These are phyloP conservation scores for Petroica traversi DNA, from an alignment of 2,113 vertebrate species.

Conservation along the genomic window DNA sequence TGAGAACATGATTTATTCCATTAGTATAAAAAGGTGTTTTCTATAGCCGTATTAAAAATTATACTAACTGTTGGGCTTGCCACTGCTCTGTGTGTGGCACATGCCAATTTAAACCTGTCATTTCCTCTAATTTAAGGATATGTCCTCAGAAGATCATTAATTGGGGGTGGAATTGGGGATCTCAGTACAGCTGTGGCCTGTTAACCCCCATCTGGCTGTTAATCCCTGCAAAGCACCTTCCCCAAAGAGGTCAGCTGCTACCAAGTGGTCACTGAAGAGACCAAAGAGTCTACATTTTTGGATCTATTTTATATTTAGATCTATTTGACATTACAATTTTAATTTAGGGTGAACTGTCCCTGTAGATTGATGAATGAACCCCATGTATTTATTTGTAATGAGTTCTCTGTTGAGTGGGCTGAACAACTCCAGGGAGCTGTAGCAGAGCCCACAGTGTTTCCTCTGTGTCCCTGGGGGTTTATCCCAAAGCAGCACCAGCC, in stretches of 20 bases:
- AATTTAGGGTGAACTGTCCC: neutral
- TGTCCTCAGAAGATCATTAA: constrained; percentile 53
- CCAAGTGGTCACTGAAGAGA: neutral
- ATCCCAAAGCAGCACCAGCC: neutral
- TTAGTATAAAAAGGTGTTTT: constrained; percentile 58
- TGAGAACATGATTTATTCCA: constrained; percentile 65
- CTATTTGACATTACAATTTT: neutral
- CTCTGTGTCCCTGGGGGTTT: neutral
- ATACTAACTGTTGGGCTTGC: constrained; percentile 39
- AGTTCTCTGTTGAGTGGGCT: neutral
- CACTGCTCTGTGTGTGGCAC: constrained; percentile 40
- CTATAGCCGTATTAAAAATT: constrained; percentile 43
- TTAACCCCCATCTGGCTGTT: constrained; percentile 18
- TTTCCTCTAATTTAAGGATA: constrained; percentile 54
- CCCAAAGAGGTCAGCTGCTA: neutral
- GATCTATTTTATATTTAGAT: neutral
- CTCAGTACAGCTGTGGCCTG: constrained; percentile 20
- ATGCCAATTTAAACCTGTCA: constrained; percentile 58
- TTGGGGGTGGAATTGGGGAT: constrained; percentile 1
- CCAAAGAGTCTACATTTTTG: neutral
- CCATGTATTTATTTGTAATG: neutral
- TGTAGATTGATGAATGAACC: neutral
- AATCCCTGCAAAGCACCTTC: constrained; percentile 17
- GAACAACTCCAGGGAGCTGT: neutral
- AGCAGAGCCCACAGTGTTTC: neutral